A percentile compares a stretch with the other conserved stretches of the same genome.
These are phyloP conservation scores for Noctua fimbriata DNA, from an alignment of 2,888 invertebrate species.

Conservation along the genomic window DNA sequence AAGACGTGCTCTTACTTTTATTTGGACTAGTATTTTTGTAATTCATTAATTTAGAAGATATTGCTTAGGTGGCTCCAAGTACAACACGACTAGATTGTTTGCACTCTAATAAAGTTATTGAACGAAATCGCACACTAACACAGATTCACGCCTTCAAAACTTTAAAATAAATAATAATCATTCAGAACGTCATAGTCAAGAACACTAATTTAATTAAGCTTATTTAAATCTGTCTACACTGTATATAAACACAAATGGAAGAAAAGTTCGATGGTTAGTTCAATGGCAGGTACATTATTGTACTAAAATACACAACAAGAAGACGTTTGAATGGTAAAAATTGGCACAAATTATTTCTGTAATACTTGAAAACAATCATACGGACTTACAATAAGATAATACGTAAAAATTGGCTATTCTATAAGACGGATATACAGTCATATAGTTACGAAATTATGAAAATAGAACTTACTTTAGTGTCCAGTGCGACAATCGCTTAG, in stretches of 20 bases:
- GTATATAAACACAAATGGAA: conserved; percentile 44
- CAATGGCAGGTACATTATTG: conserved; percentile 25
- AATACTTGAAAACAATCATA: conserved; percentile 27
- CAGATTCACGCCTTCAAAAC: conserved; percentile 8
- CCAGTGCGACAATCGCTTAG: not conserved
- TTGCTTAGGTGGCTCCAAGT: not conserved
- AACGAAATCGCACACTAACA: not conserved
- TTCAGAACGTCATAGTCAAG: conserved; percentile 2
- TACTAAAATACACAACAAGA: conserved; percentile 37
- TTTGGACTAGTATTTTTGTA: not conserved
- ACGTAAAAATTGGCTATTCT: conserved; percentile 26
- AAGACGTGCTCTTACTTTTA: conserved; percentile 30
- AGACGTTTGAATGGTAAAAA: conserved; percentile 26
- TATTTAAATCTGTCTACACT: conserved; percentile 19
- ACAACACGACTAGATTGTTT: not conserved
- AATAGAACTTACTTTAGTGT: not conserved
- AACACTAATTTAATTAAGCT: conserved; percentile 4
- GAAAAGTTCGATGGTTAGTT: conserved; percentile 42
- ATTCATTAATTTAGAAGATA: not conserved
- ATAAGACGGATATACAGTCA: not conserved
- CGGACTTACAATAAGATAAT: not conserved
- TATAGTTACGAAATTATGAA: not conserved
- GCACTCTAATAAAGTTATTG: not conserved
- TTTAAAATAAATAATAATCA: conserved; percentile 1
- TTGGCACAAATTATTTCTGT: conserved; percentile 56